These are phyloP conservation scores for Dolichomitus sp. DNA, from an alignment of 2,888 invertebrate species.

Conservation along the genomic window DNA sequence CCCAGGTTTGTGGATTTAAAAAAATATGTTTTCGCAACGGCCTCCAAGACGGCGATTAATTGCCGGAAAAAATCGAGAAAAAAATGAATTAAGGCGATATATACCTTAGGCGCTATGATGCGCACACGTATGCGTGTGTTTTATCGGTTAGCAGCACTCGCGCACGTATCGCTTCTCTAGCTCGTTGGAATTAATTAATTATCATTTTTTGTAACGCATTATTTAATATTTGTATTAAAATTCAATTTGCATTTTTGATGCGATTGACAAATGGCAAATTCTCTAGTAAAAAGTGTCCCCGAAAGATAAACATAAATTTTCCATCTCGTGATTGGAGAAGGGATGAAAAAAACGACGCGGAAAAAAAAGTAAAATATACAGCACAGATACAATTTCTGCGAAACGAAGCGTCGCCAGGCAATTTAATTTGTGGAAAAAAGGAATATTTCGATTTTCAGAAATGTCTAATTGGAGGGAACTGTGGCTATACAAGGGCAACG, in stretches of 20 bases:
- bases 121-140: not conserved
- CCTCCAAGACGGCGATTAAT: too few species aligned
- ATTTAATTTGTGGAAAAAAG: not conserved
- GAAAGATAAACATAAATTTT: not conserved
- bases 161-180: not conserved
- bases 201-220: not conserved
- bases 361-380: not conserved
- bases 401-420: not conserved
- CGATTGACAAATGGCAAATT: not conserved
- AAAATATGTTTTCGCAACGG: not conserved
- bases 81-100: not conserved
- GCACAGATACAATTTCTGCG: not conserved
- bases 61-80: not conserved
- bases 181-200: not conserved
- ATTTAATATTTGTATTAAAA: not conserved
- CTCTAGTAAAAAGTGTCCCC: not conserved
- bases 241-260: not conserved
- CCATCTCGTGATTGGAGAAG: not conserved
- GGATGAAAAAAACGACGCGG: not conserved
- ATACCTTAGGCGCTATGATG: not conserved
- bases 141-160: conserved; percentile 6
- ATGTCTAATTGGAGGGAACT: conserved; percentile 48
- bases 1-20: not conserved
- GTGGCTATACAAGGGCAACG: not conserved
- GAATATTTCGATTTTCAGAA: conserved; percentile 27